A percentile compares a stretch with the other conserved stretches of the same genome.
Evolutionary conservation across 2,797 vertebrate genomes (phyloP).

Genomic region (Threskiornis aethiopicus): DNA sequence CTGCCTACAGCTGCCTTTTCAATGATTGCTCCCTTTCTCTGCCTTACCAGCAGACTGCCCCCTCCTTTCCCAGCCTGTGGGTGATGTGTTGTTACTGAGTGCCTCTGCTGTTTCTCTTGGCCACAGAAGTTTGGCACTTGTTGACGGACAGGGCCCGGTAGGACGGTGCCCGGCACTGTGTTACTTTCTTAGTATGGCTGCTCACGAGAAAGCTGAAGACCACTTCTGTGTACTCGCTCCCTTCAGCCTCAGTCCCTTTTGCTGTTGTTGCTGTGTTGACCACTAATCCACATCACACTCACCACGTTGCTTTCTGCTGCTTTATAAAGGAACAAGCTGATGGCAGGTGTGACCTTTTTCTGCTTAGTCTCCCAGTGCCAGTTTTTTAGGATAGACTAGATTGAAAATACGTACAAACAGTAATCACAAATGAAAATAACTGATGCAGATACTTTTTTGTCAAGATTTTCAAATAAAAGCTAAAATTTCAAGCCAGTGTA

Average conservation of each 20-base stretch:
- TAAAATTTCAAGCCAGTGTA: neutral
- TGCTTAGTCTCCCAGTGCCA: neutral
- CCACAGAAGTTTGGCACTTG: neutral
- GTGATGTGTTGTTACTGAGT: neutral
- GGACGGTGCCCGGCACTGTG: neutral
- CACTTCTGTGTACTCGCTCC: neutral
- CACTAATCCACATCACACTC: neutral
- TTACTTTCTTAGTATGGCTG: neutral
- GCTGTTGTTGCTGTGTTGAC: neutral
- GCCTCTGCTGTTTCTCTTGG: constrained; percentile 8
- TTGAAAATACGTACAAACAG: neutral
- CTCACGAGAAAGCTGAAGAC: neutral
- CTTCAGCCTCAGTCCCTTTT: neutral
- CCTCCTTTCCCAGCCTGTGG: neutral
- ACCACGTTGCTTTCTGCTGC: neutral
- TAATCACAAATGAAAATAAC: neutral
- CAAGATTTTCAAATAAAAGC: neutral
- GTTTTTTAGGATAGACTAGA: neutral
- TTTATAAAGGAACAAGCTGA: neutral
- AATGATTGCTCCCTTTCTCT: neutral
- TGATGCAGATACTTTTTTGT: neutral
- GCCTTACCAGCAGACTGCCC: neutral
- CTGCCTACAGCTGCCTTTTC: neutral
- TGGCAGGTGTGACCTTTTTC: neutral
- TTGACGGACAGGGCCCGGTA: neutral